Evolutionary conservation across 2,113 vertebrate species (phyloP).

Genomic region (Trichomycterus rosablanca): DNA sequence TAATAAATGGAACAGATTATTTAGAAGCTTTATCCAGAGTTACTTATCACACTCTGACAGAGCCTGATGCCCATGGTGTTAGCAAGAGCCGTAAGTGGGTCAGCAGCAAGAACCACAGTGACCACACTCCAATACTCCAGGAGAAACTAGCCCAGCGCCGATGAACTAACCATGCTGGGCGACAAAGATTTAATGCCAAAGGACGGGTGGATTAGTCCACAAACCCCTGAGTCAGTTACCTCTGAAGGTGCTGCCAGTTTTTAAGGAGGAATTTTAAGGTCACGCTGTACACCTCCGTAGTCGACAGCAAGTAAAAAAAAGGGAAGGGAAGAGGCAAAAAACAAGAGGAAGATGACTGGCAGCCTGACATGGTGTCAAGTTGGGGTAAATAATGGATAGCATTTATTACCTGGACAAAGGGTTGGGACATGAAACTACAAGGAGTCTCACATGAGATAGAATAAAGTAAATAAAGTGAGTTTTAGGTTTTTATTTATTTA

Average conservation of each 20-base stretch:
- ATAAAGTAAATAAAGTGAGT: slow-evolving; percentile 53
- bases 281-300: slow-evolving; percentile 26
- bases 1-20: too few relatives aligned
- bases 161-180: slow-evolving; percentile 4
- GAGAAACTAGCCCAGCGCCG: slow-evolving; percentile 16
- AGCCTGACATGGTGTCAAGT: slow-evolving; percentile 25
- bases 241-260: slow-evolving; percentile 5
- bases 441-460: slow-evolving; percentile 35
- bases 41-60: slow-evolving; percentile 1
- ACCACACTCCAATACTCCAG: slow-evolving; percentile 16
- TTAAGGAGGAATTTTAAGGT: slow-evolving; percentile 41
- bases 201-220: slow-evolving; percentile 33
- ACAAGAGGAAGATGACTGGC: slow-evolving; percentile 27
- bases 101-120: slow-evolving; percentile 47
- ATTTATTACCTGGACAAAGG: slow-evolving; percentile 10
- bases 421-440: too few relatives aligned
- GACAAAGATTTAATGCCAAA: slow-evolving; percentile 39
- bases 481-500: too few relatives aligned
- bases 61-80: background rate
- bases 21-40: too few relatives aligned
- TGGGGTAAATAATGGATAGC: slow-evolving; percentile 32
- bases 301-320: slow-evolving; percentile 25
- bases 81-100: slow-evolving; percentile 59
- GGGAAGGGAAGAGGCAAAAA: slow-evolving; percentile 1
- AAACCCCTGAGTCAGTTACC: slow-evolving; percentile 14